Evolutionary conservation across 2,797 vertebrate genomes (phyloP), one percentile per base, ranked within the genome.

Genomic region (Spondyliosoma cantharus): DNA sequence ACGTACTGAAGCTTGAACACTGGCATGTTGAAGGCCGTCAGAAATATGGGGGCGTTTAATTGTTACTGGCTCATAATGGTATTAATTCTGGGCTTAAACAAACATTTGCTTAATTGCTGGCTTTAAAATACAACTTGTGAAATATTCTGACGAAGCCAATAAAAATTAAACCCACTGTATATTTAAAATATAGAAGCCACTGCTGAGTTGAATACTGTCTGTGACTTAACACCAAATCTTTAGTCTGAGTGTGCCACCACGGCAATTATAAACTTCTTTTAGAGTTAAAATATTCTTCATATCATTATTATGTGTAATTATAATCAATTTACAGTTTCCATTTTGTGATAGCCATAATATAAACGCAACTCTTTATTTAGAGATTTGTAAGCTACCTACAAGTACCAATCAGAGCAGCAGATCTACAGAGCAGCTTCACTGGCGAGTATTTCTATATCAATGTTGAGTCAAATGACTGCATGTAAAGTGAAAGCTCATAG

Each of bases 151-250:
- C 32, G 2, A 37, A 37, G 37, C 37, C 37, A 37, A 37, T 37
- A 37, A 37, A 11, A 37, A 37, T 37, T 37, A 37, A 37, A 37
- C 37, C 2, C 37, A 37, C 37, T 37, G 37, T 37, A 9, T 37
- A 37, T 37, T 37, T 37, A 37, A 37, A 29, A 42, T 58, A 61
- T 15, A 17, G 78, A 72, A 32, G 60, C 29, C 29, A 37, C 53
- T 32, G 6, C 24, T 71, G 22, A 50, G 61, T 43, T 46, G 19
- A 82, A 43, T 49, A 69, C 61, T 45, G 37, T 42, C 57, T 61
- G 3, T 60, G 1, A 63, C 20, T 20, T 5, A 58, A 63, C 15
- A 72, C 43, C 42, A 42, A 71, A 54, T 3, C 29, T 16, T 22
- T 13, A 73, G 63, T 69, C 52, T 46, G 32, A 43, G 42, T 6